Evolutionary conservation across 2,888 invertebrate genomes (phyloP), one percentile per base, ranked within the genome.

Genomic region (Drosophila greeni): DNA sequence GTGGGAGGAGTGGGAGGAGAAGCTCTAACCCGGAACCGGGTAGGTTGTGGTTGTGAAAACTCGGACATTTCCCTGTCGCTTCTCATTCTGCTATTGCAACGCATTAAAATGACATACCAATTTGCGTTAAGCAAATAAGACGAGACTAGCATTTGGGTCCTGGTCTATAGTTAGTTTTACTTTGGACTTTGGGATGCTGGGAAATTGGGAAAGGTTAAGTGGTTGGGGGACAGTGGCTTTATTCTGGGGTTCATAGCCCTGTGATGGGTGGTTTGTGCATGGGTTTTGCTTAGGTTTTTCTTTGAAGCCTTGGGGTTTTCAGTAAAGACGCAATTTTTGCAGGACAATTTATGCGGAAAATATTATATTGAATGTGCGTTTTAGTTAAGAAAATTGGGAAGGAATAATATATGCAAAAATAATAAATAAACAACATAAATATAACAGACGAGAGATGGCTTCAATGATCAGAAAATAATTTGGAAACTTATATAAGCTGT

Each of bases 71-170:
- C 66, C 40, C 65, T 61, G 61, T 61, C 61, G 61, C 62, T 45
- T 34, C 53, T 62, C 34, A 29, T 64, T 18, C 40, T 66, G 66
- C 66, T 83, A 75, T 72, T 83, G 82, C 71, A 78, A 57, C 79
- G 81, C 84, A 85, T 81, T 85, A 81, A 82, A 84, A 83, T 81
- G 81, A 81, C 81, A 81, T 75, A 69, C 79, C 81, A 81, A 85
- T 81, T 81, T 81, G 68, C 82, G 85, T 81, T 81, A 81, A 77
- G 80, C 85, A 81, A 81, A 81, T 85, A 81, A 81, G 73, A 74
- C 67, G 74, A 70, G 80, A 82, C 78, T 76, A 76, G 80, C 49
- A 61, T 54, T 68, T 29, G 45, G 49, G 45, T 54, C 26, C 34
- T 45, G 40, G 23, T 49, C 33, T 45, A 34, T 42, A 42, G 48